Base-by-base conservation (phyloP, 2,888 invertebrate genomes). In the Mesorhabditis spiculigera region DNA sequence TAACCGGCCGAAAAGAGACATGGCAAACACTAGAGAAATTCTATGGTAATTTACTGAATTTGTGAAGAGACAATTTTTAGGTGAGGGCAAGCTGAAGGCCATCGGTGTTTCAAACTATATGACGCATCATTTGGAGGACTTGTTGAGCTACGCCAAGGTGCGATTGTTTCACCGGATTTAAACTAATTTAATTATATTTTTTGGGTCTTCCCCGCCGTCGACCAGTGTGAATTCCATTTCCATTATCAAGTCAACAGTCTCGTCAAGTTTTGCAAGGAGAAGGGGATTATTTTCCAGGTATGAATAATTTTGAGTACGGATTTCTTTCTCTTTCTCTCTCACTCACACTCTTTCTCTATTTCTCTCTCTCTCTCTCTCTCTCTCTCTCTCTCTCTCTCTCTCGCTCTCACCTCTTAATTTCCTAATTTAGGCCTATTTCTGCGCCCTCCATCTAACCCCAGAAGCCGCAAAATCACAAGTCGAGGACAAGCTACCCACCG, bases 81-180 rank as follows among this genome's bases (percentile, higher is more conserved):
- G 76, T 77, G 58, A 69, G 86, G 87, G 91, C 10, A 85, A 58
- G 81, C 71, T 90, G 28, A 87, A 88, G 82, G 90, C 91, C 4
- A 91, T 93, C 76, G 93, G 93, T 1, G 92, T 93, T 0, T 92
- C 92, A 0, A 93, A 93, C 86, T 93, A 91, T 80, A 91, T 90
- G 0, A 86, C 90, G 0, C 86, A 86, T 50, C 93, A 93, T 86
- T 85, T 93, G 42, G 86, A 89, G 68, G 90, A 92, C 73, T 85
- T 93, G 58, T 72, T 87, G 16, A 67, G 68, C 4, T 73, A 80
- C 65, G 85, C 86, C 72, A 87, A 88, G 74, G 88, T 89, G 72
- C n/a, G 8, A 2, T n/a, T n/a, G 28, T 28, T 28, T 28, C 3
- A 3, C 28, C 28, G 28, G 28, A 28, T 13, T 50, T 50, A 50